Evolutionary conservation across 2,888 invertebrate species (phyloP).

Genomic region (Dorcus parallelipipedus): DNA sequence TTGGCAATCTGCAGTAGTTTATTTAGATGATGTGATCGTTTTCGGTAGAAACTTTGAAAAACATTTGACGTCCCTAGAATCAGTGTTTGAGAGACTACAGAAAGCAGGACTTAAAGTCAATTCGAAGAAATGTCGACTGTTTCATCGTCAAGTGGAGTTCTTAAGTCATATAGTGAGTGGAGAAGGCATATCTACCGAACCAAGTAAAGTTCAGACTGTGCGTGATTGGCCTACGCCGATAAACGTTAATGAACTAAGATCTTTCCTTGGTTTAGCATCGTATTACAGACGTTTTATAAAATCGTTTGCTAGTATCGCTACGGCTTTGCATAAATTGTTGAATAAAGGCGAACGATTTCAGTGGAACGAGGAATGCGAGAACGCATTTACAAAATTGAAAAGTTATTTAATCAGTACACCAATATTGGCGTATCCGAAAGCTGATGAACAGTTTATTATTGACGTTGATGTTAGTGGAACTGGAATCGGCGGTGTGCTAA

Average conservation of each 20-base stretch:
- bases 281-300: conserved; percentile 26
- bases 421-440: conserved; percentile 22
- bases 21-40: background rate
- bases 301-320: conserved; percentile 18
- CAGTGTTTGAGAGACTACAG: background rate
- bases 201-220: background rate
- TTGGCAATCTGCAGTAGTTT: background rate
- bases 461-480: background rate
- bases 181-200: background rate
- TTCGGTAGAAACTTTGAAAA: conserved; percentile 23
- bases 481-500: background rate
- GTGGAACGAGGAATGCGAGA: conserved; percentile 18
- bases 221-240: conserved; percentile 12
- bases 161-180: background rate
- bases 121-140: background rate
- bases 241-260: conserved; percentile 12
- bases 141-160: background rate
- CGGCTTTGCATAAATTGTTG: conserved; percentile 16
- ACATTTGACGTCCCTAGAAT: conserved; percentile 23
- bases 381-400: conserved; percentile 12
- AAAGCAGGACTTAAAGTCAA: background rate
- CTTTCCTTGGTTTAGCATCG: conserved; percentile 22
- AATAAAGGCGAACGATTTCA: conserved; percentile 17
- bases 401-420: conserved; percentile 14
- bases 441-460: background rate